Evolutionary conservation across 1,140 invertebrate genomes (phyloP), one percentile per base, ranked within the genome.

Genomic region (Pogonomyrmex californicus): DNA sequence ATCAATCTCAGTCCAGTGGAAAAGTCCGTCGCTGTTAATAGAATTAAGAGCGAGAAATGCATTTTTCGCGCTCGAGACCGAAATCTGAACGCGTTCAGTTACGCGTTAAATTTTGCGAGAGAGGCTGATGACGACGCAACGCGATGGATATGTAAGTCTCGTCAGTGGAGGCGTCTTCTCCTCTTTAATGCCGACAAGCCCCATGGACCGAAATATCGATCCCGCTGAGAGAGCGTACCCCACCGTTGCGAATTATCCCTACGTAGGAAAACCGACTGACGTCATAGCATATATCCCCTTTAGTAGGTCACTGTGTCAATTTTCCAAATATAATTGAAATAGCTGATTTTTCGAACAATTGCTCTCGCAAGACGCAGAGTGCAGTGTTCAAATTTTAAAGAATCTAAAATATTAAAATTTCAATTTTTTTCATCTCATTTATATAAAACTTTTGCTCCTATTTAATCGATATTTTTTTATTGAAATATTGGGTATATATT

Each of bases 291-390:
- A 85, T 79, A 79, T 89, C 87, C 92, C 91, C 92, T 93, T 94
- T 77, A 92, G 88, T 95, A 89, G 95, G 95, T 95, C 93, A 95
- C 90, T 94, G 88, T 93, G 94, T 86, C 93, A 86, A 41, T 91
- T 88, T 90, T 88, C 86, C 44, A 77, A 82, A 56, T 17, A 3
- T 33, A 23, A 38, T 63, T 86, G 23, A 49, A 49, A 70, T 3
- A 17, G 23, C 2, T 1, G 49, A 33, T 30, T 12, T 6, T 9
- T 70, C 49, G 65, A 81, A n/a, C 14, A 10, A 81, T 44, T 38
- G 12, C 51, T 33, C 30, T 81, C 17, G 14, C 51, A 30, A 56
- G 12, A 41, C 5, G 6, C 14, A 44, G 23, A 9, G 6, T 36
- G 36, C 23, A 4, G 44, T 12, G 10, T 30, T 36, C 2, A 0